These are phyloP conservation scores for Thymelicus acteon DNA, from an alignment of 2,888 invertebrate genomes.

Conservation along the genomic window DNA sequence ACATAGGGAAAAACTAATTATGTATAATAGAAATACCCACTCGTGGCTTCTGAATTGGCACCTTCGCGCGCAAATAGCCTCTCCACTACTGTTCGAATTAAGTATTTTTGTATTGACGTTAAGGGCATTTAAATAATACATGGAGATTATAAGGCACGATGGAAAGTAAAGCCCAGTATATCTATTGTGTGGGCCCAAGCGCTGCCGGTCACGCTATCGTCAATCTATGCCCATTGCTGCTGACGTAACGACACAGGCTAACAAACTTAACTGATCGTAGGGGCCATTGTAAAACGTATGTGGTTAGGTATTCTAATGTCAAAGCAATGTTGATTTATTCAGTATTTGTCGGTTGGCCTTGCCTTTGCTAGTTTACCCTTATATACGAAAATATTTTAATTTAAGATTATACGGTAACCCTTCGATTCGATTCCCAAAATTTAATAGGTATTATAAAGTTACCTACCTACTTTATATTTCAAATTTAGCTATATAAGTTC, in stretches of 20 bases:
- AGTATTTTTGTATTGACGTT: too few species aligned
- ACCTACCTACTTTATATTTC: too few species aligned
- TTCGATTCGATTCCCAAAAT: too few species aligned
- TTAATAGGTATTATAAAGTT: too few species aligned
- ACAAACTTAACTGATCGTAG: slow-evolving; percentile 45
- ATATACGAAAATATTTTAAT: too few species aligned
- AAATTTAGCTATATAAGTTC: too few species aligned
- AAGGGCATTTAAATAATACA: neutral
- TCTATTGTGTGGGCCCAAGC: slow-evolving; percentile 5
- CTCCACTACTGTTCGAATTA: too few species aligned
- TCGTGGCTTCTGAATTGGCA: too few species aligned
- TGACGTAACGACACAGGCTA: slow-evolving; percentile 39
- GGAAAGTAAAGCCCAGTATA: neutral
- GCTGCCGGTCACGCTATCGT: slow-evolving; percentile 30
- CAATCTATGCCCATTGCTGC: slow-evolving; percentile 31
- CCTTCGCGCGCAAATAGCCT: too few species aligned
- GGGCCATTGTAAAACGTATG: slow-evolving; percentile 34
- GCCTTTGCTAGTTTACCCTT: neutral
- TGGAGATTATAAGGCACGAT: neutral
- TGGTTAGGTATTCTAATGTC: slow-evolving; percentile 18
- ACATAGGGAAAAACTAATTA: too few species aligned
- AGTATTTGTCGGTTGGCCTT: neutral
- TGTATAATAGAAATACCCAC: too few species aligned
- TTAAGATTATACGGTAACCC: too few species aligned
- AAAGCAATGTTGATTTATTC: slow-evolving; percentile 21